Conservation (phyloP, 1,140 invertebrate genomes). For the Galendromus occidentalis region DNA sequence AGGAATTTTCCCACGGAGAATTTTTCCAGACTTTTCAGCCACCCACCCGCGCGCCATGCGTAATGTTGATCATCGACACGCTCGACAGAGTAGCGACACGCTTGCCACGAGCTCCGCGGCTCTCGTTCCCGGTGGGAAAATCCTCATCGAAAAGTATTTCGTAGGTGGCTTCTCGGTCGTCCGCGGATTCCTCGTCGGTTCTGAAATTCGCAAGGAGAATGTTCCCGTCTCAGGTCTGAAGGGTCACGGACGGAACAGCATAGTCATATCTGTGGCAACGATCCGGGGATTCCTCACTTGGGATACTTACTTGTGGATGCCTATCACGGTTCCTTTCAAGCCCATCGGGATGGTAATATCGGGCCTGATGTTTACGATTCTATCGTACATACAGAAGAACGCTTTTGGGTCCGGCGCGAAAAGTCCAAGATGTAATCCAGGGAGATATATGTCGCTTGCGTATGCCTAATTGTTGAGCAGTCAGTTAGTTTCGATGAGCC, state of each 20-base stretch:
- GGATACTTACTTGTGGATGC: slow-evolving; percentile 23
- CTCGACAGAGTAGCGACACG: slow-evolving; percentile 13
- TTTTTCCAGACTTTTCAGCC: no score
- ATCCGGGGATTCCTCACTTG: neutral
- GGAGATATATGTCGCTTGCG: slow-evolving; percentile 44
- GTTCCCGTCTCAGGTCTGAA: neutral
- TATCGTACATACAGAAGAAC: slow-evolving; percentile 49
- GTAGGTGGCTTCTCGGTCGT: slow-evolving; percentile 36
- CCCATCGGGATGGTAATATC: slow-evolving; percentile 57
- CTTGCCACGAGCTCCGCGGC: slow-evolving; percentile 21
- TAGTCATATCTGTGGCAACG: neutral
- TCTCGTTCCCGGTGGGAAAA: slow-evolving; percentile 42
- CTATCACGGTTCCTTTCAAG: slow-evolving; percentile 55
- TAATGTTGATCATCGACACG: slow-evolving; percentile 17
- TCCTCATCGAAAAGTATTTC: slow-evolving; percentile 54
- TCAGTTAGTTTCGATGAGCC: no score
- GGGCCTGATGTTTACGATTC: slow-evolving; percentile 53
- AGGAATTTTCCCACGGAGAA: no score
- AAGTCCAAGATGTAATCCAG: slow-evolving; percentile 30
- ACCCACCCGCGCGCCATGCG: slow-evolving; percentile 14
- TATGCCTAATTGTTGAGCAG: slow-evolving; percentile 54
- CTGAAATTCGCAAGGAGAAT: neutral
- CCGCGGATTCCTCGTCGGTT: slow-evolving; percentile 24
- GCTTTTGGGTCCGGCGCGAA: slow-evolving; percentile 42
- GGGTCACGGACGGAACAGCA: neutral